Evolutionary conservation across 2,888 invertebrate species (phyloP), one percentile per base, ranked within the genome.

Genomic region (Gymnoscelis rufifasciata): DNA sequence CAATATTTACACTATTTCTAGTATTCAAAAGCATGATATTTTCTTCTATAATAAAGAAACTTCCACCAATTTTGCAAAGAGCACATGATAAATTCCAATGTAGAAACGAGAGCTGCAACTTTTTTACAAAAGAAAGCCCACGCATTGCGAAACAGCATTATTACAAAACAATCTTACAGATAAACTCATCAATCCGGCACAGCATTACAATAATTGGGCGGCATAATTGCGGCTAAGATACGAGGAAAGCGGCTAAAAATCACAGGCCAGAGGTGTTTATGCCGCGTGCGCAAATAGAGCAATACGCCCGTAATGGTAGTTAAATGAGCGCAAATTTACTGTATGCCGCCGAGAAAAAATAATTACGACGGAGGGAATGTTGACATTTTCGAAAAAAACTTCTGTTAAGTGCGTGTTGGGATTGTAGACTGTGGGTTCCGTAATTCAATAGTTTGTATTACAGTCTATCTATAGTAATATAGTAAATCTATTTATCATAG

Each of bases 241-340:
- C 52, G 46, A 56, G 56, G 47, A 52, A 56, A 52, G 56, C 64
- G 59, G 54, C 52, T 54, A 62, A 64, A 64, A 63, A 57, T 64
- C 60, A 53, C 53, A 37, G 46, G 41, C 44, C 15, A 7, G 57
- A 62, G 61, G 60, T 61, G 49, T 53, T 59, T 59, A 63, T 54
- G 38, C 54, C 31, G 49, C 50, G 39, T 30, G 49, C 42, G 57
- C 57, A 63, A 66, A 66, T 64, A 66, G 59, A 59, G 55, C 58
- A 60, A 56, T 43, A 47, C 43, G 43, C 33, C 40, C 52, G 55
- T 74, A 76, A 76, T 75, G 71, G 60, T 68, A 68, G 70, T 67
- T 71, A 75, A 78, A 78, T 76, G 71, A 75, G 68, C 39, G 51
- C 58, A 62, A 62, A 71, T 75, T 74, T 73, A 74, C 62, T 59